A percentile compares a stretch with the other conserved stretches of the same genome.
Conservation (phyloP, 2,888 invertebrate genomes). For the Elegia similella region DNA sequence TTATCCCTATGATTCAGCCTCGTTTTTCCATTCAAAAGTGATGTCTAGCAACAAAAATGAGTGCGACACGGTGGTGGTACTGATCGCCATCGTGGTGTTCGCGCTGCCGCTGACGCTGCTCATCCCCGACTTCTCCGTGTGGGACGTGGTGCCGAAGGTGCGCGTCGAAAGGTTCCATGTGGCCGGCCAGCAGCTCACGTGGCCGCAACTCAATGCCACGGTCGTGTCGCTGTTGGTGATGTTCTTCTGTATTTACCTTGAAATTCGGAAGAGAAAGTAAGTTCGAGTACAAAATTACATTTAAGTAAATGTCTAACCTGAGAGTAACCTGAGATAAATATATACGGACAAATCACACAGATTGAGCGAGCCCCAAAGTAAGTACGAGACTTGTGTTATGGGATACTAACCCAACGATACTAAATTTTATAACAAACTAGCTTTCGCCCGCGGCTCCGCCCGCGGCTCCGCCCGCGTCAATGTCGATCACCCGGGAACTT, state of each 20-base stretch:
- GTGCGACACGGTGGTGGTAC: constrained; percentile 36
- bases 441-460: too few species aligned
- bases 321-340: too few species aligned
- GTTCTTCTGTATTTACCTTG: constrained; percentile 63
- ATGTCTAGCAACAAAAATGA: constrained; percentile 45
- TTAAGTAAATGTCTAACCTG: too few species aligned
- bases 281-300: not conserved
- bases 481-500: too few species aligned
- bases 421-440: too few species aligned
- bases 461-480: too few species aligned
- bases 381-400: too few species aligned
- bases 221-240: constrained; percentile 43
- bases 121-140: constrained; percentile 60
- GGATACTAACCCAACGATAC: too few species aligned
- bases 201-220: constrained; percentile 56
- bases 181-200: constrained; percentile 49
- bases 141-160: constrained; percentile 63
- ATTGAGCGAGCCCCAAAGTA: too few species aligned
- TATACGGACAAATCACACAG: too few species aligned
- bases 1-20: not conserved
- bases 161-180: constrained; percentile 54
- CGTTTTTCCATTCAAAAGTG: constrained; percentile 20
- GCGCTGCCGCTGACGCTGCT: constrained; percentile 61
- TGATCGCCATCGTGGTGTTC: constrained; percentile 51
- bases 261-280: constrained; percentile 67